phyloP scores from a whole-genome alignment of 2,888 invertebrate genomes.

The Thyatira batis region DNA sequence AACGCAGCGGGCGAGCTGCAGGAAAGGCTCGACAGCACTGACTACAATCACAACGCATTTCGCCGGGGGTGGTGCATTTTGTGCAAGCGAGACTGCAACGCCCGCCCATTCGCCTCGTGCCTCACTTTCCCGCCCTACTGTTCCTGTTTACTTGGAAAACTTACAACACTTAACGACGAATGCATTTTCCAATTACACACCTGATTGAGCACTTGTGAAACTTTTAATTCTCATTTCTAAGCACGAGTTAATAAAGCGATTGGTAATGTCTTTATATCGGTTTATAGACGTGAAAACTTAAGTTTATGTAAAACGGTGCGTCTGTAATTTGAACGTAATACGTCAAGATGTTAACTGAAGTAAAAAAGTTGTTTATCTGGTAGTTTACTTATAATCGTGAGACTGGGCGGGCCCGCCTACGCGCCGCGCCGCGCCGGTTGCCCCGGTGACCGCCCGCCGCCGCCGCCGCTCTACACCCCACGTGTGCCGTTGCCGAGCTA shows the following conservation, averaged over 20 bases:
- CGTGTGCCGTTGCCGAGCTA: conserved; percentile 27
- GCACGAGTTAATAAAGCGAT: neutral
- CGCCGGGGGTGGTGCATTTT: conserved; percentile 75
- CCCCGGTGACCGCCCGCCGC: conserved; percentile 65
- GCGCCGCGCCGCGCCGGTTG: conserved; percentile 52
- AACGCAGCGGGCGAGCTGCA: conserved; percentile 64
- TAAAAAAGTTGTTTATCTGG: conserved; percentile 26
- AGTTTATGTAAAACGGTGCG: neutral
- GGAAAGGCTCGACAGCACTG: conserved; percentile 63
- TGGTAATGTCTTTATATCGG: neutral
- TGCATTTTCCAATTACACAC: conserved; percentile 35
- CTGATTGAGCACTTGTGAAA: conserved; percentile 30
- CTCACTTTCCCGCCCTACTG: conserved; percentile 80
- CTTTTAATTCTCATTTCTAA: conserved; percentile 9
- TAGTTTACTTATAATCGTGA: conserved; percentile 33
- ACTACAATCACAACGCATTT: conserved; percentile 69
- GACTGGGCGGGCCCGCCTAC: conserved; percentile 54
- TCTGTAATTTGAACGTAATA: conserved; percentile 14
- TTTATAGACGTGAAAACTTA: neutral
- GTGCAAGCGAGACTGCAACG: conserved; percentile 80
- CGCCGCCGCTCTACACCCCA: conserved; percentile 40
- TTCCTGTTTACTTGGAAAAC: conserved; percentile 56
- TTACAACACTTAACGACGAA: conserved; percentile 38
- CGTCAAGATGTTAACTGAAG: conserved; percentile 22
- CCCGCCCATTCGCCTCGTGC: conserved; percentile 77